Evolutionary conservation across 2,888 invertebrate genomes (phyloP), one percentile per base, ranked within the genome.

Genomic region (Brachypalpus laphriformis): DNA sequence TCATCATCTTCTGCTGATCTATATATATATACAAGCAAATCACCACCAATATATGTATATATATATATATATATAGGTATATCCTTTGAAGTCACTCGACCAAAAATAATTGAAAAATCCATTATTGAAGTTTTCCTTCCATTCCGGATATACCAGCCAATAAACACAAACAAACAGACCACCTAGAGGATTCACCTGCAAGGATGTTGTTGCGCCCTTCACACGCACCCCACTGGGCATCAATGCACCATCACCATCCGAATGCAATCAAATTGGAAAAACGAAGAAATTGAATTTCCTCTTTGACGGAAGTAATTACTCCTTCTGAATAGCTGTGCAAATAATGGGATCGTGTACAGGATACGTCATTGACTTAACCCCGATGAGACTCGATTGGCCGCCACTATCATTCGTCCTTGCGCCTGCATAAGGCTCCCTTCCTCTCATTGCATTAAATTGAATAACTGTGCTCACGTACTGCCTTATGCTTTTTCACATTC

Each of bases 241-340:
- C 14, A 11, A 66, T 9, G 16, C 28, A 16, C 31, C 34, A 42
- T 34, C 76, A 54, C 14, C 57, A 63, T 37, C 37, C 47, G 51
- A 85, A 61, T 71, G 80, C 63, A 80, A 85, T 81, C 75, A 80
- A 80, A 80, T 74, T 80, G 45, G 70, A 59, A 81, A 83, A 85
- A 65, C 45, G 54, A 66, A 85, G 78, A 66, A 85, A 85, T 85
- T 85, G 75, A 80, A 81, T 85, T 85, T 81, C 85, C 75, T 75
- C 80, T 85, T 71, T 81, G 85, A 75, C 75, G 85, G 85, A 81
- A 80, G 81, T 85, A 85, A 85, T 85, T 85, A 85, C 75, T 80
- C 65, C 81, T 81, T 71, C 75, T 70, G 81, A 81, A 80, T 81
- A 45, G 75, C 75, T 75, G 70, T 66, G 81, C 81, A 85, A 85